Evolutionary conservation across 2,113 vertebrate species (phyloP), one percentile per base, ranked within the genome.

Genomic region (Leiothrix lutea): DNA sequence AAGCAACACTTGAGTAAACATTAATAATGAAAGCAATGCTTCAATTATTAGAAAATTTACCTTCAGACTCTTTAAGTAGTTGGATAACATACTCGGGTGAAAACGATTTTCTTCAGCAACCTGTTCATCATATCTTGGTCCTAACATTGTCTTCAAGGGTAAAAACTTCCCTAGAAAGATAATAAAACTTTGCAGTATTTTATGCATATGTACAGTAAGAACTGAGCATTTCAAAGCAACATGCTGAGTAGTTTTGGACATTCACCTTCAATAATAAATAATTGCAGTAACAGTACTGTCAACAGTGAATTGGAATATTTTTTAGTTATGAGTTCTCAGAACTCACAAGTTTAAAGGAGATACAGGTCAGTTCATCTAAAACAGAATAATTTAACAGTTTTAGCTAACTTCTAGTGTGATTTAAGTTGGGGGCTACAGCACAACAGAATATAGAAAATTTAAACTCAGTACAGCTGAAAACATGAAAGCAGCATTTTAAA

Each of bases 61-160:
- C 98, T 99, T 99, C 44, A 99, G 97, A 97, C 99, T 99, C 97
- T 99, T 99, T 74, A 99, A 98, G 96, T 98, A 99, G 97, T 99
- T 99, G 88, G 98, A 99, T 86, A 99, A 98, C 99, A 99, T 99
- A 96, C 98, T 99, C 0, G 99, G 99, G 79, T 99, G 98, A 96
- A 99, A 99, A 33, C 99, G 97, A 98, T 99, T 99, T 97, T 99
- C 99, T 97, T 99, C 99, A 74, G 98, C 98, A 94, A 99, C 99
- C 86, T 99, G 98, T 80, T 99, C 99, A 93, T 99, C 99, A 26
- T 99, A 99, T 97, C 98, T 98, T 93, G 99, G 98, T 94, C 99
- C 99, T 96, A 99, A 96, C 99, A 99, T 99, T 21, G 99, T 99
- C 98, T 99, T 99, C 98, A 99, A 98, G 56, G 99, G 99, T 97